These are phyloP conservation scores for Pseudomugil tenellus DNA, from an alignment of 2,797 vertebrate genomes.

Conservation along the genomic window DNA sequence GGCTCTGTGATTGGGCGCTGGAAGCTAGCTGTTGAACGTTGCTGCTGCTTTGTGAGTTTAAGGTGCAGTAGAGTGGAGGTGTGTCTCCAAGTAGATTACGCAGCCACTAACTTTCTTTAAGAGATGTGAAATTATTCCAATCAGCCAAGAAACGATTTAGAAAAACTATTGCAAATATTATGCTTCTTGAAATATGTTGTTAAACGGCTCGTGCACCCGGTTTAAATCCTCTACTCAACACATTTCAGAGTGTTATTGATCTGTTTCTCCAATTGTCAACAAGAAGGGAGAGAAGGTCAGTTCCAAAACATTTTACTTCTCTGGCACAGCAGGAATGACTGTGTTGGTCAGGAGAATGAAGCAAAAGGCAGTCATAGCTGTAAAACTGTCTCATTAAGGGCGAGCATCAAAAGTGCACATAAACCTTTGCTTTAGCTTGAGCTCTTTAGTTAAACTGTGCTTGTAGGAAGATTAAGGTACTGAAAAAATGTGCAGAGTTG, in stretches of 20 bases:
- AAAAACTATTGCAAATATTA: background rate
- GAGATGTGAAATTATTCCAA: background rate
- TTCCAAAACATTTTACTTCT: constrained; percentile 3
- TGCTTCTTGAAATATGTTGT: background rate
- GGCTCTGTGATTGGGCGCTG: constrained; percentile 45
- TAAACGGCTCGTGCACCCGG: background rate
- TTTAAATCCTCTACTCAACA: background rate
- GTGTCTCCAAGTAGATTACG: background rate
- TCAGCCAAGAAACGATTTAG: background rate
- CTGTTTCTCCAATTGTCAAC: too few relatives aligned
- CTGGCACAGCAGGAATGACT: background rate
- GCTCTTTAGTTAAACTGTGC: constrained; percentile 1
- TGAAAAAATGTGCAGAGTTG: background rate
- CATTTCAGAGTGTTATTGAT: background rate
- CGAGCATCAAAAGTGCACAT: background rate
- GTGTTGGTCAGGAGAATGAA: constrained; percentile 3
- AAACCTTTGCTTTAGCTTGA: background rate
- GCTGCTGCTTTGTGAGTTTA: background rate
- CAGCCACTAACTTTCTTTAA: too few relatives aligned
- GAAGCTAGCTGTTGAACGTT: constrained; percentile 17
- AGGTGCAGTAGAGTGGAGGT: background rate
- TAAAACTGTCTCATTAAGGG: background rate
- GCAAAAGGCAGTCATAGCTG: background rate
- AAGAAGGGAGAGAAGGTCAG: background rate
- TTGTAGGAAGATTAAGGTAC: background rate